Evolutionary conservation across 2,888 invertebrate genomes (phyloP), one percentile per base, ranked within the genome.

Genomic region (Lottia gigantea): DNA sequence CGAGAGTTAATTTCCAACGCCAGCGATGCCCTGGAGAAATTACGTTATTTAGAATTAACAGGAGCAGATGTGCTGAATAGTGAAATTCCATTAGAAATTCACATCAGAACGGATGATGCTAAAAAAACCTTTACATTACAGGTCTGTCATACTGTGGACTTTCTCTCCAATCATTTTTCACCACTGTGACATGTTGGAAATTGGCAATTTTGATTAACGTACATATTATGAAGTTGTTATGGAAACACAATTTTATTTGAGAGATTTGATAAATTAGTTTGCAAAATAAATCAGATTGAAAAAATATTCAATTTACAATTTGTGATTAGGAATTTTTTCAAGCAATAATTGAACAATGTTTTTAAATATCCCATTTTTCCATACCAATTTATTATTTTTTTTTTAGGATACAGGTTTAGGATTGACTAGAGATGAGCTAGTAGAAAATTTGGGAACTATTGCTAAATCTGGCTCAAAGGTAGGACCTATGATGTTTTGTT

Each of bases 1-100:
- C 92, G 98, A 78, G 98, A 98, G 88, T 90, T 98, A 55, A 95
- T 98, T 77, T 98, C 98, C 0, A 98, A 98, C 90, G 95, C 97
- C 0, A 97, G 96, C 88, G 98, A 98, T 92, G 98, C 98, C 16
- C 90, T 98, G 74, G 98, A 98, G 88, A 98, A 98, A 88, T 92
- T 97, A 78, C 91, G 97, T 1, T 97, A 96, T 84, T 86, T 94
- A 16, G 91, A 92, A 79, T 89, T 94, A 65, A 91, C 91, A 66
- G 88, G 79, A 6, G 70, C 70, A 7, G 74, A 74, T 83, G 70
- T 80, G 6, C 68, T 47, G 7, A 82, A 80, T 40, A 71, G 70
- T n/a, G 83, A 83, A 19, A 90, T 93, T 70, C 88, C 92, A 7
- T 90, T 97, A 69, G 96, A 97, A 90, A 96, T 98, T 78, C 94